Conservation (phyloP, 2,113 vertebrate genomes). For the Numida meleagris region DNA sequence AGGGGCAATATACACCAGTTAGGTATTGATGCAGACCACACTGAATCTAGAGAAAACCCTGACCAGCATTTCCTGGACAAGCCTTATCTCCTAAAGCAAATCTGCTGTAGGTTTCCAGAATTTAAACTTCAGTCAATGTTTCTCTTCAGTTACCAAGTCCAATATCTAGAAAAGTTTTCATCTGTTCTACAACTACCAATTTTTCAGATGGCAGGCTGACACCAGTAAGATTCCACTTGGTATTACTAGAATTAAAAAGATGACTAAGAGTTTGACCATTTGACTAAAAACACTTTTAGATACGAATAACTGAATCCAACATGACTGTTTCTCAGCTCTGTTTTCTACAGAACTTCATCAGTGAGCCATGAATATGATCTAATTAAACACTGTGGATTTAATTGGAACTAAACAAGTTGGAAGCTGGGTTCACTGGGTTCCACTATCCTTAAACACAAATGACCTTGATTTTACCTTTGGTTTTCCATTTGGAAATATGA, state of each 20-base stretch:
- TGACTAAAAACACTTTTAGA: not conserved
- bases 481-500: not conserved
- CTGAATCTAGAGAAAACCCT: not conserved
- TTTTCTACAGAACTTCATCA: not conserved
- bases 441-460: not conserved
- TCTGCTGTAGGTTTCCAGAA: not conserved
- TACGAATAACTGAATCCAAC: not conserved
- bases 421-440: not conserved
- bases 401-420: not conserved
- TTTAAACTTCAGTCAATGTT: not conserved
- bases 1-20: not conserved
- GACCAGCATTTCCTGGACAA: not conserved
- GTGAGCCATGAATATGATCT: not conserved
- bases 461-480: not conserved
- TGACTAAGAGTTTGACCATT: not conserved
- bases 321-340: not conserved
- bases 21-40: not conserved
- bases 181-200: not conserved
- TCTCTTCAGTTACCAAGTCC: not conserved
- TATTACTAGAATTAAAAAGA: not conserved
- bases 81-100: not conserved
- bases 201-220: not conserved
- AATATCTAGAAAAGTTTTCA: not conserved
- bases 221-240: not conserved
- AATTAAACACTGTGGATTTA: not conserved